A percentile compares a stretch with the other conserved stretches of the same genome.
Conservation (phyloP, 2,797 vertebrate species). For the Thunnus albacares region DNA sequence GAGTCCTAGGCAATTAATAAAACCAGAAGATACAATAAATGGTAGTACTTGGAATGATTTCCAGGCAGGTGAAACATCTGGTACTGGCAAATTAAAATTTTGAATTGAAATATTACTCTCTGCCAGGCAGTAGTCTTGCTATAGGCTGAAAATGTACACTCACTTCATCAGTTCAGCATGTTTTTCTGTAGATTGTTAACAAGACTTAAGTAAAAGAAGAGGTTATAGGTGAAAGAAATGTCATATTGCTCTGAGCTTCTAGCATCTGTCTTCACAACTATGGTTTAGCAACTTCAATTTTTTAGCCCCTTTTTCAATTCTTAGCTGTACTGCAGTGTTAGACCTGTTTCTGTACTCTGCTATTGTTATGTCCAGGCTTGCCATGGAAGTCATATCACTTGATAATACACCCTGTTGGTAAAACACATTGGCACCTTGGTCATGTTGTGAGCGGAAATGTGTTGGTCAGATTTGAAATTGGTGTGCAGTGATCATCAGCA, state of each 20-base stretch:
- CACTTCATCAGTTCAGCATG: background rate
- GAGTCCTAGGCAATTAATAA: background rate
- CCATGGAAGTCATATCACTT: background rate
- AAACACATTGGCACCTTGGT: conserved; percentile 14
- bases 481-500: conserved; percentile 23
- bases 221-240: background rate
- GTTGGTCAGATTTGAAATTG: conserved; percentile 25
- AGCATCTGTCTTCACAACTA: background rate
- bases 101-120: background rate
- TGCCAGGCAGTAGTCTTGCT: conserved; percentile 12
- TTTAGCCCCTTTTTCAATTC: background rate
- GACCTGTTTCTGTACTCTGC: background rate
- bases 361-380: background rate
- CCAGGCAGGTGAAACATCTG: conserved; percentile 1
- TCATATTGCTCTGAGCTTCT: background rate
- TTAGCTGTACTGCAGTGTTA: conserved; percentile 11
- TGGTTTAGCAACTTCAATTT: background rate
- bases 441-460: conserved; percentile 23
- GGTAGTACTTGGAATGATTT: background rate
- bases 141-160: background rate
- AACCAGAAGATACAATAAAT: background rate
- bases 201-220: background rate
- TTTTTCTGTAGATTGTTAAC: background rate
- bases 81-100: conserved; percentile 7
- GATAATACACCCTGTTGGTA: conserved; percentile 9